phyloP scores from a whole-genome alignment of 2,888 invertebrate species.

The Melanostoma mellinum region DNA sequence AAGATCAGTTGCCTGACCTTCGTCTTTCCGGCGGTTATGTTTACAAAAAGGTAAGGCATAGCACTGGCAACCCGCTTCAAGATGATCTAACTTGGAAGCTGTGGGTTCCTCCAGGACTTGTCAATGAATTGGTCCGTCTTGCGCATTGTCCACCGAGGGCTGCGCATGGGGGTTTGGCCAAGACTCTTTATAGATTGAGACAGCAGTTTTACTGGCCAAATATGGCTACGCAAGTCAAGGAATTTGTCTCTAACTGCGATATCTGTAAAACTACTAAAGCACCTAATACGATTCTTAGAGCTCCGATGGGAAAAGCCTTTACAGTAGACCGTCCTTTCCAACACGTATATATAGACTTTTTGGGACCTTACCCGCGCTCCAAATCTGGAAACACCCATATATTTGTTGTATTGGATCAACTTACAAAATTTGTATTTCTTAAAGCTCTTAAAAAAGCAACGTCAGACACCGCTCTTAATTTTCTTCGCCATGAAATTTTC shows the following conservation, averaged over 20 bases:
- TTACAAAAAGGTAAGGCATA: slow-evolving; percentile 9
- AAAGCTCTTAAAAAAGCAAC: neutral
- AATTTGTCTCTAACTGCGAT: neutral
- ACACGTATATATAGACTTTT: neutral
- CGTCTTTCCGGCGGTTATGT: neutral
- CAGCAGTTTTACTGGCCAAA: slow-evolving; percentile 19
- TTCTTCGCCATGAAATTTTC: slow-evolving; percentile 1
- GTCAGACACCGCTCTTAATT: neutral
- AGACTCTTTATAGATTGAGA: neutral
- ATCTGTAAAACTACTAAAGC: slow-evolving; percentile 14
- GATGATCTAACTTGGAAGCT: slow-evolving; percentile 18
- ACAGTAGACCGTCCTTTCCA: slow-evolving; percentile 18
- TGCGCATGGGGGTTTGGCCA: slow-evolving; percentile 1
- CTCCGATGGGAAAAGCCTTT: slow-evolving; percentile 8
- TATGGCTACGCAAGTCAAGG: slow-evolving; percentile 24
- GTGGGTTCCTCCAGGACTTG: slow-evolving; percentile 4
- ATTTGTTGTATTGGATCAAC: slow-evolving; percentile 7
- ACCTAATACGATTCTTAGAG: neutral
- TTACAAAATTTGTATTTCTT: slow-evolving; percentile 27
- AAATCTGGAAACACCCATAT: slow-evolving; percentile 11
- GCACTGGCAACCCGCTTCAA: slow-evolving; percentile 4
- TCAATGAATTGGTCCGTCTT: neutral
- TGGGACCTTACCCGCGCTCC: slow-evolving; percentile 1
- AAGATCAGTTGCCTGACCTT: slow-evolving; percentile 12
- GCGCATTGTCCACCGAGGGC: slow-evolving; percentile 9